Evolutionary conservation across 2,797 vertebrate genomes (phyloP), one percentile per base, ranked within the genome.

Genomic region (Phalanger gymnotis): DNA sequence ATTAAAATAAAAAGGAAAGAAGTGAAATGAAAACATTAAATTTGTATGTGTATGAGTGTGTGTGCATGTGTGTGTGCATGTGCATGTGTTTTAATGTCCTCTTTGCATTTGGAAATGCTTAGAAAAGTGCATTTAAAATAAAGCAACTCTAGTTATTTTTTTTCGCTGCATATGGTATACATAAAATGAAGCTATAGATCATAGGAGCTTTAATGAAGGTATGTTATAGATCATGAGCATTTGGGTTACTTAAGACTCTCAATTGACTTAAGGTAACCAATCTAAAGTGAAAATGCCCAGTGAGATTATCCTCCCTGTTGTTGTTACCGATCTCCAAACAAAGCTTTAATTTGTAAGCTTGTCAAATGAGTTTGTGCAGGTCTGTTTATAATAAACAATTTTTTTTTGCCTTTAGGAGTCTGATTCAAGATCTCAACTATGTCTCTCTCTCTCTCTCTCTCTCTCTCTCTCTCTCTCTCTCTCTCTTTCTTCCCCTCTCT

Each of bases 1-100:
- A 98, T 98, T 98, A 98, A 99, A 98, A 98, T 98, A 98, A 99
- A 99, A 99, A 98, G 97, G 98, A 99, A 99, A 99, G 98, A 99
- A 97, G 98, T 98, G 98, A 99, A 98, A 98, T 97, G 94, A 98
- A 98, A 98, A 96, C 96, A 96, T 98, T 98, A 98, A 98, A 94
- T 92, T 98, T 96, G 54, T 93, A 90, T 90, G 31, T 90, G 56
- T 92, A 95, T 97, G 96, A 96, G 91, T 95, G 93, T 93, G 97
- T 97, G 31, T 66, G 58, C n/a, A 34, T 19, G 34, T 96, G 57
- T 93, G 90, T 90, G 34, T 87, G 56, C 91, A 95, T 97, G 96
- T 96, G 92, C 58, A 10, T 25, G 89, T 97, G 93, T 98, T 98
- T 98, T 96, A 98, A 98, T 98, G 96, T 97, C 95, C 96, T 96